Evolutionary conservation across 1,140 invertebrate genomes (phyloP).

Genomic region (Bacillus rossius): DNA sequence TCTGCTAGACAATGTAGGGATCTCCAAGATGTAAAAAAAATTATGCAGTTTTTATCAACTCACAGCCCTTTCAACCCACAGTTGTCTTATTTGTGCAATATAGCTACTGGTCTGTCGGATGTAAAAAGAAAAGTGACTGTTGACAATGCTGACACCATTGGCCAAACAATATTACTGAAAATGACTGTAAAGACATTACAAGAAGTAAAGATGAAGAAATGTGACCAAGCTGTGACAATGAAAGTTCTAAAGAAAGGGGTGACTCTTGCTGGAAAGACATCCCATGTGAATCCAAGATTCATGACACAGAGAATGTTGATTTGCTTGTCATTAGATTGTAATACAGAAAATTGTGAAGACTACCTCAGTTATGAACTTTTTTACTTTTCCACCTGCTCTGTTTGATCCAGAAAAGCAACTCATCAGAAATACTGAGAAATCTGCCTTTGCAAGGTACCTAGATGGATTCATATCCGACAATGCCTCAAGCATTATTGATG

Average conservation of each 20-base stretch:
- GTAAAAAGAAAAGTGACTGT: neutral
- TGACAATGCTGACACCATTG: neutral
- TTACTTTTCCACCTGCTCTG: neutral
- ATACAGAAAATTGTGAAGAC: neutral
- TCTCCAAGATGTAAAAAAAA: neutral
- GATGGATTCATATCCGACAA: neutral
- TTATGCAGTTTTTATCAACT: neutral
- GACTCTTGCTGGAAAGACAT: neutral
- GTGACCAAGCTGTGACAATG: neutral
- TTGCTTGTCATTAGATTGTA: neutral
- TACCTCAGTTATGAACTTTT: neutral
- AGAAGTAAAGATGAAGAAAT: neutral
- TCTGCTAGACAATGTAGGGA: neutral
- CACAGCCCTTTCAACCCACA: neutral
- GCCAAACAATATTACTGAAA: neutral
- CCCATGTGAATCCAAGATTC: neutral
- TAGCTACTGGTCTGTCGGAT: neutral
- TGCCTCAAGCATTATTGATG: neutral
- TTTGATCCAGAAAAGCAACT: neutral
- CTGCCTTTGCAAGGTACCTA: neutral
- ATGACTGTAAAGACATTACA: neutral
- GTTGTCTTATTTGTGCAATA: neutral
- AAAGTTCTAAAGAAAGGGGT: conserved; percentile 1
- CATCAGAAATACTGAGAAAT: conserved; percentile 7
- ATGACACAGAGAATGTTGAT: conserved; percentile 1